Conservation (phyloP, 1,140 invertebrate species). For the Saccostrea echinata region DNA sequence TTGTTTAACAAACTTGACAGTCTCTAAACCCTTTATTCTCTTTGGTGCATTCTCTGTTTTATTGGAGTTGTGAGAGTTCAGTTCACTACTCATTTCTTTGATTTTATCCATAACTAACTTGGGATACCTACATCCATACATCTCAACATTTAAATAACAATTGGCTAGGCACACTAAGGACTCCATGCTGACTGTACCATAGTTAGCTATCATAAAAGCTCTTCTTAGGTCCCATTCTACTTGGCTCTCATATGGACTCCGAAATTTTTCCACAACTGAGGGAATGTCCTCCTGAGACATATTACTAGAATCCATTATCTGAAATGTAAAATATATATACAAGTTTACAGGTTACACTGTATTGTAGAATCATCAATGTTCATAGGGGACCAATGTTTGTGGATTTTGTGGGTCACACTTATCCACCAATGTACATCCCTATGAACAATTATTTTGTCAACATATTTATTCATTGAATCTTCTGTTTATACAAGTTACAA, state of each 20-base stretch:
- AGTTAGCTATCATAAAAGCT: constrained; percentile 87
- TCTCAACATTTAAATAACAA: constrained; percentile 90
- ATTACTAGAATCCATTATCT: background rate
- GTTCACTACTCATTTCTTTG: constrained; percentile 14
- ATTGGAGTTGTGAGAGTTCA: background rate
- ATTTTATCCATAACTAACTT: constrained; percentile 85
- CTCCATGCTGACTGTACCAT: constrained; percentile 85
- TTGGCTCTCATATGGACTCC: constrained; percentile 84
- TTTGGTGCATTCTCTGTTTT: background rate
- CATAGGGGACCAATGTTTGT: too few relatives aligned
- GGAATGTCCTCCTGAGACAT: background rate
- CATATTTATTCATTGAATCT: too few relatives aligned
- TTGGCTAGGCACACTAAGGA: constrained; percentile 89
- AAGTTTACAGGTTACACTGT: background rate
- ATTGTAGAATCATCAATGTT: too few relatives aligned
- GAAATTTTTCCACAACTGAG: constrained; percentile 41
- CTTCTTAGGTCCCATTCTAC: constrained; percentile 90
- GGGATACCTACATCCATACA: constrained; percentile 91
- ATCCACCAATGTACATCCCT: too few relatives aligned
- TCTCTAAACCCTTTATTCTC: constrained; percentile 47
- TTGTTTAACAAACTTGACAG: constrained; percentile 52
- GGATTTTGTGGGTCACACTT: too few relatives aligned
- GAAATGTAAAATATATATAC: background rate
- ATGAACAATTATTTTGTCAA: too few relatives aligned
- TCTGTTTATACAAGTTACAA: too few relatives aligned